These are phyloP conservation scores for Drosophila pseudoobscura DNA, from an alignment of 1,140 invertebrate genomes.

Conservation along the genomic window DNA sequence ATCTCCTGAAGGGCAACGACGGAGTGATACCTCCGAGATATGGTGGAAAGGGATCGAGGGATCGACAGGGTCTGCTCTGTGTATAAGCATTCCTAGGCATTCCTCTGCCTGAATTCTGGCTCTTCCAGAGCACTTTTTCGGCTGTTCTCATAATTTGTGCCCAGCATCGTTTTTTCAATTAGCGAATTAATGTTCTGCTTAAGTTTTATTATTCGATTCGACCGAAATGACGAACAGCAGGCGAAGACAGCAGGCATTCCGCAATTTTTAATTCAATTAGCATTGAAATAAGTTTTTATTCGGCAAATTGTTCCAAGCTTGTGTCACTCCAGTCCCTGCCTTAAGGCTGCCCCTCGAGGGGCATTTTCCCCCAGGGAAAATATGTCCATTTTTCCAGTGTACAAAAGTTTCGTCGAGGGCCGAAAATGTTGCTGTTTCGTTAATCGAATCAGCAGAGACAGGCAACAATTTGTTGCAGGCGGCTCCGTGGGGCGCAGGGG, in stretches of 20 bases:
- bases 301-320: conserved; percentile 8
- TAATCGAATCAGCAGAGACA: conserved; percentile 42
- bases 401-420: conserved; percentile 17
- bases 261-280: conserved; percentile 36
- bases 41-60: no score
- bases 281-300: conserved; percentile 21
- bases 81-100: no score
- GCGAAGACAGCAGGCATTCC: not conserved
- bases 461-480: conserved; percentile 23
- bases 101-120: no score
- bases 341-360: no score
- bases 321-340: not conserved
- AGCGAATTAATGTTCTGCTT: conserved; percentile 29
- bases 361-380: conserved; percentile 3
- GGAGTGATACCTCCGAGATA: no score
- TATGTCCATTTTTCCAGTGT: not conserved
- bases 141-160: conserved; percentile 12
- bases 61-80: no score
- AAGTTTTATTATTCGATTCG: conserved; percentile 16
- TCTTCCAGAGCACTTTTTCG: no score
- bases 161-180: conserved; percentile 37
- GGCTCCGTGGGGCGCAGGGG: no score
- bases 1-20: no score
- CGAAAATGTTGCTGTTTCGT: conserved; percentile 13
- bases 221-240: conserved; percentile 6